Evolutionary conservation across 2,113 vertebrate genomes (phyloP).

Genomic region (Electrona antarctica): DNA sequence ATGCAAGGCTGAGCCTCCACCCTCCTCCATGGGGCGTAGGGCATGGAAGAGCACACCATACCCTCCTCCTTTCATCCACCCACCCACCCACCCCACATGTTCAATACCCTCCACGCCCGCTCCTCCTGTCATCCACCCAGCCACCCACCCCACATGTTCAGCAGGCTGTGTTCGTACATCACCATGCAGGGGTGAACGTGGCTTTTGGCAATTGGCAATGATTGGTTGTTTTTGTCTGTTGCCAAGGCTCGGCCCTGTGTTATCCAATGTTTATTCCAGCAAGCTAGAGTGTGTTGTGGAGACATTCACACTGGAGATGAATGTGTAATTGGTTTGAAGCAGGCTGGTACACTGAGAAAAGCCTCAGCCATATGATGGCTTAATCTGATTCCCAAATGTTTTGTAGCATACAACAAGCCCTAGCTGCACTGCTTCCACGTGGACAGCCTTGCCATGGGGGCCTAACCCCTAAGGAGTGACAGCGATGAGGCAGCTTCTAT

Average conservation of each 20-base stretch:
- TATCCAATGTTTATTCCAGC: background rate
- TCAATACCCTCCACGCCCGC: too few species aligned
- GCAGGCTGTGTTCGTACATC: background rate
- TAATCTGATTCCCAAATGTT: slow-evolving; percentile 10
- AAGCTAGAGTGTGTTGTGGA: background rate
- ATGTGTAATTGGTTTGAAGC: slow-evolving; percentile 21
- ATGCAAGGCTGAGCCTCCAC: background rate
- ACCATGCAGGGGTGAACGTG: slow-evolving; percentile 1
- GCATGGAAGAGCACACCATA: background rate
- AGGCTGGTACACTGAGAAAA: background rate
- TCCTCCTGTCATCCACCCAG: background rate
- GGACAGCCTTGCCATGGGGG: background rate
- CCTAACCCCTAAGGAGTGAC: slow-evolving; percentile 1
- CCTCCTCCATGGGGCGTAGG: background rate
- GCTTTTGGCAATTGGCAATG: background rate
- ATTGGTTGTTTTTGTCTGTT: background rate
- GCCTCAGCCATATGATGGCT: background rate
- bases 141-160: background rate
- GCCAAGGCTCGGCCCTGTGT: background rate
- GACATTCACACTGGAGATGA: background rate
- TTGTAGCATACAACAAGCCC: background rate
- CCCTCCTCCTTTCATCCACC: background rate
- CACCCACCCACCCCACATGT: background rate
- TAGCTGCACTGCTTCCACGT: background rate
- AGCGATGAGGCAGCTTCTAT: background rate